These are phyloP conservation scores for Lacanobia oleracea DNA, from an alignment of 2,888 invertebrate species.

Conservation along the genomic window DNA sequence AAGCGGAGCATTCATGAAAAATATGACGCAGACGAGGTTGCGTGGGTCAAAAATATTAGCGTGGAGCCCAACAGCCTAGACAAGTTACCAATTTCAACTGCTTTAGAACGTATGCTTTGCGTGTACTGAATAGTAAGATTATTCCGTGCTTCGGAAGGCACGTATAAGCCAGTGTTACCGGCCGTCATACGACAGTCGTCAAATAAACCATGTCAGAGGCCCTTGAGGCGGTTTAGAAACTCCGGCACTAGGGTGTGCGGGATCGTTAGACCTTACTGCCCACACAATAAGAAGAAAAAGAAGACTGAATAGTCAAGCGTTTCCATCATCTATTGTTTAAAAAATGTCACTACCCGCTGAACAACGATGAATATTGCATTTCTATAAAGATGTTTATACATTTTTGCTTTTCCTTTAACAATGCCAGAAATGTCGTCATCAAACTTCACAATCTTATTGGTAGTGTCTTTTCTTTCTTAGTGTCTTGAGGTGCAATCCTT, in stretches of 20 bases:
- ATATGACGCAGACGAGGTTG: too few relatives aligned
- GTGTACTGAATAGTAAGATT: background rate
- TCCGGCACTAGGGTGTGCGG: too few relatives aligned
- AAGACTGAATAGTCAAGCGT: background rate
- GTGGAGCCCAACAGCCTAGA: background rate
- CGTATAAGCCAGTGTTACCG: too few relatives aligned
- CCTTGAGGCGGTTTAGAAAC: too few relatives aligned
- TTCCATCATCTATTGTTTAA: background rate
- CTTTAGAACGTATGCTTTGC: background rate
- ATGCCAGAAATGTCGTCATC: background rate
- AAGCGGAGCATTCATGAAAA: too few relatives aligned
- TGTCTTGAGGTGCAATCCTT: background rate
- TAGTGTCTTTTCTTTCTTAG: background rate
- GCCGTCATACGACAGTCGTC: too few relatives aligned
- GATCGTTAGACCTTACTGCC: too few relatives aligned
- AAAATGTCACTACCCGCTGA: background rate
- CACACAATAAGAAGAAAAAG: too few relatives aligned
- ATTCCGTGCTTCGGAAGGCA: too few relatives aligned
- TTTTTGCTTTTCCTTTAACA: background rate
- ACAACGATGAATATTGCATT: background rate
- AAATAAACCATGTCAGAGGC: too few relatives aligned
- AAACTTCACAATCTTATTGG: background rate
- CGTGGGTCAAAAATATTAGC: conserved; percentile 13
- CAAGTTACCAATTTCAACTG: background rate
- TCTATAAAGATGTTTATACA: background rate